A percentile compares a stretch with the other conserved stretches of the same genome.
Evolutionary conservation across 2,888 invertebrate species (phyloP).

Genomic region (Rhingia rostrata): DNA sequence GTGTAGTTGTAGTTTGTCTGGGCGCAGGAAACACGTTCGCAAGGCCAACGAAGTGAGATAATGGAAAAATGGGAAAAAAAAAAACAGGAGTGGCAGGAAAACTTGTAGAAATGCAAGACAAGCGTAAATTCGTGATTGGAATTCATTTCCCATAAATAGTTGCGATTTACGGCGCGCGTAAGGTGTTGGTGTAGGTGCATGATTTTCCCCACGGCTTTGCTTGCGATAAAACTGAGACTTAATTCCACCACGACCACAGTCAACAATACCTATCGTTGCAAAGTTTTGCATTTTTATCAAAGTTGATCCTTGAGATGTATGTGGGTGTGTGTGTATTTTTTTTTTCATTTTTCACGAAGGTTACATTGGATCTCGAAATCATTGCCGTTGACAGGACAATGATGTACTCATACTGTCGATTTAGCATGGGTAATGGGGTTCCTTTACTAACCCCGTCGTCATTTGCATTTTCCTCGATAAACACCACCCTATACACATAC

Average conservation of each 20-base stretch:
- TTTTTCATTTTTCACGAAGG: too few species aligned
- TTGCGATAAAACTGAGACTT: background rate
- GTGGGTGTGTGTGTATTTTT: background rate
- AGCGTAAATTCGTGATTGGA: conserved; percentile 70
- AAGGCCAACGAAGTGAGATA: conserved; percentile 65
- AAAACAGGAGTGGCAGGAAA: conserved; percentile 22
- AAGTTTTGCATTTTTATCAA: background rate
- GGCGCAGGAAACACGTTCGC: conserved; percentile 46
- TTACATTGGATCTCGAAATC: too few species aligned
- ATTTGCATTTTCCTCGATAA: too few species aligned
- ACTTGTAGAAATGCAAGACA: conserved; percentile 65
- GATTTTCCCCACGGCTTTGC: conserved; percentile 8
- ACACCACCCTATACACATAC: too few species aligned
- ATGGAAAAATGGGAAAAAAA: conserved; percentile 50
- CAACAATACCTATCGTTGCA: too few species aligned
- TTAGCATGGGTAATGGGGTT: too few species aligned
- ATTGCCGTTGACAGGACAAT: too few species aligned
- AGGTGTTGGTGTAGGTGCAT: background rate
- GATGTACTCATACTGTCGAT: too few species aligned
- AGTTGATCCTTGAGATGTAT: background rate
- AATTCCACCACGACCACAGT: background rate
- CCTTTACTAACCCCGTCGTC: too few species aligned
- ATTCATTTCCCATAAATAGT: conserved; percentile 55
- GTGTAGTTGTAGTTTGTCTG: background rate
- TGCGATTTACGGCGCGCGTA: conserved; percentile 20